These are phyloP conservation scores for Belonocnema kinseyi DNA, from an alignment of 1,140 invertebrate species.

Conservation along the genomic window DNA sequence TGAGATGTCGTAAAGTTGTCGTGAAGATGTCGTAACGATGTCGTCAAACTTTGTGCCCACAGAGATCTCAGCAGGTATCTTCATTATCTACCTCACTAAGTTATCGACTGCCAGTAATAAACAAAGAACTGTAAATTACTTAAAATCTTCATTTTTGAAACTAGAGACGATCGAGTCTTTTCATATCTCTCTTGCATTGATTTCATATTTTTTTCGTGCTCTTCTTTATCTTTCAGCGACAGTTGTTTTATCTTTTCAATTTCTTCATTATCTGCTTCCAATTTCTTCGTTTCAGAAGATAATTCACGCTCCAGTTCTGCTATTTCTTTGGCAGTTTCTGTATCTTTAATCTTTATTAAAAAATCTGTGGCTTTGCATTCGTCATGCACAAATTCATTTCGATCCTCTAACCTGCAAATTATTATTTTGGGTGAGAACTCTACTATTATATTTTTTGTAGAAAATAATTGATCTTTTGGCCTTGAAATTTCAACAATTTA, in stretches of 20 bases:
- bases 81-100: no score
- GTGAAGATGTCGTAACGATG: no score
- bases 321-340: slow-evolving; percentile 58
- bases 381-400: slow-evolving; percentile 57
- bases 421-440: neutral
- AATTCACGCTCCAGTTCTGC: slow-evolving; percentile 56
- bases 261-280: slow-evolving; percentile 46
- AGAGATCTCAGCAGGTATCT: no score
- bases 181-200: slow-evolving; percentile 55
- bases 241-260: slow-evolving; percentile 45
- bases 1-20: no score
- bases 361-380: slow-evolving; percentile 34
- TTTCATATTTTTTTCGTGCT: slow-evolving; percentile 51
- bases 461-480: no score
- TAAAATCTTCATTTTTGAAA: slow-evolving; percentile 58
- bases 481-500: no score
- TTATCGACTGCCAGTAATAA: neutral
- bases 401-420: slow-evolving; percentile 55
- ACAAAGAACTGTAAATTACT: slow-evolving; percentile 53
- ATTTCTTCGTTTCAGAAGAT: slow-evolving; percentile 44
- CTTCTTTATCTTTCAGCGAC: slow-evolving; percentile 44
- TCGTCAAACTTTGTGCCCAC: no score
- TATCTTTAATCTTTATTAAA: slow-evolving; percentile 36
- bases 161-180: slow-evolving; percentile 49
- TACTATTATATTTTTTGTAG: no score